Conservation (phyloP, 2,888 invertebrate genomes). For the Thymelicus acteon region DNA sequence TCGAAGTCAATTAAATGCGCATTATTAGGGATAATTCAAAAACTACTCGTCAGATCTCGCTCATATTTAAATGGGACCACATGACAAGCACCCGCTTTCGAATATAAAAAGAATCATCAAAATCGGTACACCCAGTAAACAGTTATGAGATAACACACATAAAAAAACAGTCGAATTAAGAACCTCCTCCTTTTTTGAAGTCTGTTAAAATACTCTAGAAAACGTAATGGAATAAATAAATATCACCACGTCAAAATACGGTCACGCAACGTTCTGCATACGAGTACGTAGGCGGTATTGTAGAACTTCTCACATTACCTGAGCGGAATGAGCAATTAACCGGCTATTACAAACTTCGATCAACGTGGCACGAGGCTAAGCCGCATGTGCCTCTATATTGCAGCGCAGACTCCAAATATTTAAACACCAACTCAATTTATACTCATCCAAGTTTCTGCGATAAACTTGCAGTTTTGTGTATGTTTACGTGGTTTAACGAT, state of each 20-base stretch:
- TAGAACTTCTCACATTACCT: slow-evolving; percentile 26
- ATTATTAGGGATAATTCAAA: too few relatives aligned
- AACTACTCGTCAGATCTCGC: too few relatives aligned
- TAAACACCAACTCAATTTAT: neutral
- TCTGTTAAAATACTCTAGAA: too few relatives aligned
- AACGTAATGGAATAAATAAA: neutral
- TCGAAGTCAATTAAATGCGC: too few relatives aligned
- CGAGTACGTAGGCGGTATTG: neutral
- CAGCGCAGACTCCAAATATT: neutral
- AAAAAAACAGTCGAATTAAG: too few relatives aligned
- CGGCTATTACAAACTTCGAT: slow-evolving; percentile 26
- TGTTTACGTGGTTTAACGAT: neutral
- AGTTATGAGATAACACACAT: too few relatives aligned
- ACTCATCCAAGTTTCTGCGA: neutral
- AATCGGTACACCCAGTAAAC: too few relatives aligned
- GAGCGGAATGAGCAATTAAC: slow-evolving; percentile 25
- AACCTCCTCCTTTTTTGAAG: too few relatives aligned
- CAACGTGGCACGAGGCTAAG: slow-evolving; percentile 1
- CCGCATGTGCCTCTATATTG: slow-evolving; percentile 8
- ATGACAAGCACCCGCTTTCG: too few relatives aligned
- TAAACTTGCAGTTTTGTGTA: neutral
- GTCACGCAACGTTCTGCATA: neutral
- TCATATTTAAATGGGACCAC: too few relatives aligned
- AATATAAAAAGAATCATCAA: too few relatives aligned
- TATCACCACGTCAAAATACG: neutral